Conservation (phyloP, 2,888 invertebrate species). For the Megamerina dolium region DNA sequence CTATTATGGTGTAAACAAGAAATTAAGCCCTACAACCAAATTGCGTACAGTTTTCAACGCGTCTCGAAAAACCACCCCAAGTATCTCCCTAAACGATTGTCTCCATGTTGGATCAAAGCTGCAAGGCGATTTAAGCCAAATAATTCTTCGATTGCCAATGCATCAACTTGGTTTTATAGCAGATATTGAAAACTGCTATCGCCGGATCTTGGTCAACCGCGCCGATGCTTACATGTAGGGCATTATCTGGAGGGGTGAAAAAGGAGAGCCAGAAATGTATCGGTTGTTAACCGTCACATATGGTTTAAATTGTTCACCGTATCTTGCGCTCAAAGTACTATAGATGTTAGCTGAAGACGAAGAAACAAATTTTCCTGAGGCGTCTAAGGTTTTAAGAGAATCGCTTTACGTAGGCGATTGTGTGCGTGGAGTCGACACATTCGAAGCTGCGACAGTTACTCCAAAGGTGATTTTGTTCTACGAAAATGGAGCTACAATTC, state of each 20-base stretch:
- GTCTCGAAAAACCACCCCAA: slow-evolving; percentile 7
- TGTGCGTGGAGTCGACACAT: background rate
- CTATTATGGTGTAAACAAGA: slow-evolving; percentile 17
- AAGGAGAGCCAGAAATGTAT: slow-evolving; percentile 5
- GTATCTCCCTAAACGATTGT: slow-evolving; percentile 16
- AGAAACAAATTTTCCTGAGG: slow-evolving; percentile 10
- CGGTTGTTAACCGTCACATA: slow-evolving; percentile 16
- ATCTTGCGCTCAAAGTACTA: slow-evolving; percentile 15
- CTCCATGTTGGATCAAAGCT: slow-evolving; percentile 19
- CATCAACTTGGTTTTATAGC: slow-evolving; percentile 19
- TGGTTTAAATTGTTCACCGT: slow-evolving; percentile 16
- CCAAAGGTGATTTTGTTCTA: too few relatives aligned
- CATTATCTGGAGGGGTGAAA: slow-evolving; percentile 13
- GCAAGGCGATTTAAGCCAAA: slow-evolving; percentile 12
- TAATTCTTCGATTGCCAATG: slow-evolving; percentile 13
- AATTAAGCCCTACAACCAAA: slow-evolving; percentile 18
- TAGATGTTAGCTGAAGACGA: slow-evolving; percentile 14
- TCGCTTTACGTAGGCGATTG: slow-evolving; percentile 13
- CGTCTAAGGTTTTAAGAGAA: slow-evolving; percentile 11
- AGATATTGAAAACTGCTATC: slow-evolving; percentile 20
- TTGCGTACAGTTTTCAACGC: slow-evolving; percentile 17
- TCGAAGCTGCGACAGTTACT: background rate
- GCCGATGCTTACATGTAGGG: slow-evolving; percentile 16
- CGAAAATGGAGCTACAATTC: too few relatives aligned
- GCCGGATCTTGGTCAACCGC: slow-evolving; percentile 14